Evolutionary conservation across 2,113 vertebrate species (phyloP), one percentile per base, ranked within the genome.

Genomic region (Archilochus colubris): DNA sequence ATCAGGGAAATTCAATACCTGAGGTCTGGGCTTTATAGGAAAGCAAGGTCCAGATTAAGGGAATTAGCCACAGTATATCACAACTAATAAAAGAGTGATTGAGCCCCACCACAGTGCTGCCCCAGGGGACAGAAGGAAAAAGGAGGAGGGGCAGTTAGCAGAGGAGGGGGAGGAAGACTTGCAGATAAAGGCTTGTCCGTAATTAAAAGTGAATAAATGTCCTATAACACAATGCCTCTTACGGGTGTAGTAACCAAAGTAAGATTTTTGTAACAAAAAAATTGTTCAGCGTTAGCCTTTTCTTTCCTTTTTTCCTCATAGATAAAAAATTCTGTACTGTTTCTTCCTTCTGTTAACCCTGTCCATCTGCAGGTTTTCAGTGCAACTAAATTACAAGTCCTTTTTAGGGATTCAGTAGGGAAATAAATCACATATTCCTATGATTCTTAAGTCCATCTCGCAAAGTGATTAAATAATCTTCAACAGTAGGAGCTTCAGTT

Each of bases 1-100:
- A 98, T 98, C 97, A 93, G 68, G 68, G 97, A 98, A 98, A 98
- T 96, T 95, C 96, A 97, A 97, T 97, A 97, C 96, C 95, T 95
- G 92, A 97, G 97, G 97, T 97, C 97, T 97, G 97, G 95, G 87
- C 97, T 98, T 98, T 98, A 97, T 96, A 93, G 94, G 90, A 96
- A 96, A 96, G 95, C 95, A 97, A 96, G 94, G 97, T 97, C 97
- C 96, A 98, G 97, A 98, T 98, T 97, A 97, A 97, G 97, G 95
- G 97, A 97, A 97, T 98, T 97, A 98, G 97, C 97, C 96, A 96
- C 97, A 96, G 97, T 94, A 95, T 97, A 95, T 98, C 97, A 96
- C 97, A 97, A 97, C 95, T 94, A 93, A 97, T 98, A 97, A 98
- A 98, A 94, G 3, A 68, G 93, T 88, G 96, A 96, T 96, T 84